Evolutionary conservation across 2,888 invertebrate genomes (phyloP).

Genomic region (Helicoverpa assulta): DNA sequence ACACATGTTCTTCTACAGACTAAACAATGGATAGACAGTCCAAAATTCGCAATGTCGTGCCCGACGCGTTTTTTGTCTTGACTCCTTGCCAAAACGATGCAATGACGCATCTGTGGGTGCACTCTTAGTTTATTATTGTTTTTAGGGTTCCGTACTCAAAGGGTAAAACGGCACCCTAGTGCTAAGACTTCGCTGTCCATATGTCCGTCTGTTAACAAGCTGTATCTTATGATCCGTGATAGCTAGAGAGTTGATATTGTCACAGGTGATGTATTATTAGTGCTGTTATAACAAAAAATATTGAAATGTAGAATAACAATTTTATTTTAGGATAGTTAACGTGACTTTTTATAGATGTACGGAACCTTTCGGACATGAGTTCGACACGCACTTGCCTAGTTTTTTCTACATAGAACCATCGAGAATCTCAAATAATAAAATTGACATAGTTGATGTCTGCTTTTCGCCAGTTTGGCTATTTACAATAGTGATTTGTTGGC

Average conservation of each 20-base stretch:
- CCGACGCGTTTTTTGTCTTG: slow-evolving; percentile 51
- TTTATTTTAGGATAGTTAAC: no score
- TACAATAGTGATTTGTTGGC: slow-evolving; percentile 19
- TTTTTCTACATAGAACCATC: slow-evolving; percentile 39
- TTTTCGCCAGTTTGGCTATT: slow-evolving; percentile 24
- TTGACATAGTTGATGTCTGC: slow-evolving; percentile 11
- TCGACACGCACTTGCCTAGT: no score
- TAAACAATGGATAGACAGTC: slow-evolving; percentile 52
- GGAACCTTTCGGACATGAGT: no score
- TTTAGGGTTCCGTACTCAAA: slow-evolving; percentile 1
- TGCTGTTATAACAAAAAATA: no score
- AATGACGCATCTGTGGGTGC: slow-evolving; percentile 47
- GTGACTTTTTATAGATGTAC: no score
- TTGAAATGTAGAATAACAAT: no score
- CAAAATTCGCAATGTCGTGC: slow-evolving; percentile 54
- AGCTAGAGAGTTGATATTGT: no score
- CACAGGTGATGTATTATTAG: no score
- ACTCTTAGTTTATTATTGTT: slow-evolving; percentile 42
- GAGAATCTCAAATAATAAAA: slow-evolving; percentile 44
- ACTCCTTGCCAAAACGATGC: slow-evolving; percentile 53
- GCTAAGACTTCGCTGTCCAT: no score
- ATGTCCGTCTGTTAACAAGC: no score
- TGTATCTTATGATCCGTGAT: no score
- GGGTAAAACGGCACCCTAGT: no score
- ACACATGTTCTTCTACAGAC: slow-evolving; percentile 38